A percentile compares a stretch with the other conserved stretches of the same genome.
Conservation (phyloP, 2,113 vertebrate species). For the Rostratula benghalensis region DNA sequence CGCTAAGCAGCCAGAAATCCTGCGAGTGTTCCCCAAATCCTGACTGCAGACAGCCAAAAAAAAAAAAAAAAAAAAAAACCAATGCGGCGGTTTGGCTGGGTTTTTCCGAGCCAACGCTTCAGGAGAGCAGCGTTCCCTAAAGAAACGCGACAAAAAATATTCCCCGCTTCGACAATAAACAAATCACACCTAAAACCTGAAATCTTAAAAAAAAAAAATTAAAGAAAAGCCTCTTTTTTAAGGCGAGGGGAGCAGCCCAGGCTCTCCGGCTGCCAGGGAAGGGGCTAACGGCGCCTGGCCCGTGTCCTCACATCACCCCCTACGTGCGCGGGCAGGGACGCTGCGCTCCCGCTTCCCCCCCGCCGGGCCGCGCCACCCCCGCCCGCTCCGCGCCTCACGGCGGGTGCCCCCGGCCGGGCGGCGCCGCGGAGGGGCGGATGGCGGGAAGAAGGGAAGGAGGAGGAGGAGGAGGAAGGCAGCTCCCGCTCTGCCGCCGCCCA, state of each 20-base stretch:
- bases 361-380: not conserved
- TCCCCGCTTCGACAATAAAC: no score
- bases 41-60: not conserved
- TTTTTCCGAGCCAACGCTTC: not conserved
- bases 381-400: constrained; percentile 5
- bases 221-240: not conserved
- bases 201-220: not conserved
- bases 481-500: not conserved
- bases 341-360: not conserved
- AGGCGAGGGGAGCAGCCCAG: not conserved
- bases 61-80: no score
- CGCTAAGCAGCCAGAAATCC: not conserved
- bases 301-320: constrained; percentile 62
- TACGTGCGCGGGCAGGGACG: not conserved
- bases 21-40: accelerated
- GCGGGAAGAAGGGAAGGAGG: not conserved
- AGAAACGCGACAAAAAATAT: not conserved
- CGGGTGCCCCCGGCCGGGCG: not conserved
- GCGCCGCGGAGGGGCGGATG: not conserved
- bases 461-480: not conserved
- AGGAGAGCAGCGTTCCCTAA: not conserved
- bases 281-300: not conserved
- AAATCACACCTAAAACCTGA: no score
- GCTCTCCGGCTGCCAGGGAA: not conserved
- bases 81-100: no score